A percentile compares a stretch with the other conserved stretches of the same genome.
Evolutionary conservation across 1,140 invertebrate genomes (phyloP).

Genomic region (Drosophila kanapiae): DNA sequence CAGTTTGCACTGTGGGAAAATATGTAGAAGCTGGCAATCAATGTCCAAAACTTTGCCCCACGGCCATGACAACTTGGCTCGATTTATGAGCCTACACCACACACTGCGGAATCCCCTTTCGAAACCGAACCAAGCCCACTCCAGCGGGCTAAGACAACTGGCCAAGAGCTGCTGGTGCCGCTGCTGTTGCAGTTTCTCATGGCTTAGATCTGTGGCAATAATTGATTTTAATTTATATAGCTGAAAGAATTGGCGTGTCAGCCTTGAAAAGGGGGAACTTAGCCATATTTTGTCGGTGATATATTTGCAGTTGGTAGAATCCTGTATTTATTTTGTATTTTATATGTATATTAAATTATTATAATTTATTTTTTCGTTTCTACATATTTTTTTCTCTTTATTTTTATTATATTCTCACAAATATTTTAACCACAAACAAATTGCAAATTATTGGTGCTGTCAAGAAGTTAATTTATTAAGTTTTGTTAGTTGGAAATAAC

Average conservation of each 20-base stretch:
- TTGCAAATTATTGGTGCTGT: background rate
- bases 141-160: slow-evolving; percentile 15
- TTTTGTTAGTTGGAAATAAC: background rate
- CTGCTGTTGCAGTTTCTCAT: slow-evolving; percentile 61
- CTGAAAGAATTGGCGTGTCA: slow-evolving; percentile 40
- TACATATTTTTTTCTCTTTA: background rate
- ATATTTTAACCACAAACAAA: background rate
- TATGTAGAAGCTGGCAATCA: slow-evolving; percentile 83
- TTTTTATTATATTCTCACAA: background rate
- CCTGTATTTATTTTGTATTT: too few relatives aligned
- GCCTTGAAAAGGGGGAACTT: slow-evolving; percentile 4
- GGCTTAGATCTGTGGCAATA: slow-evolving; percentile 78
- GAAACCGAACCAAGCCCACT: slow-evolving; percentile 19
- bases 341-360: too few relatives aligned
- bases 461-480: background rate
- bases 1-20: slow-evolving; percentile 76
- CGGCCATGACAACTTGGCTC: slow-evolving; percentile 74
- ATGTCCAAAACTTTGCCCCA: slow-evolving; percentile 75
- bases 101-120: slow-evolving; percentile 40
- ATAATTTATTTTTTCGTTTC: too few relatives aligned
- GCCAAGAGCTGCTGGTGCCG: background rate
- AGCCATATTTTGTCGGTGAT: slow-evolving; percentile 7
- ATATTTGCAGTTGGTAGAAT: slow-evolving; percentile 3
- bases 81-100: slow-evolving; percentile 71
- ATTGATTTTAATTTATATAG: slow-evolving; percentile 80